Conservation (phyloP, 1,140 invertebrate genomes). For the Penaeus japonicus region DNA sequence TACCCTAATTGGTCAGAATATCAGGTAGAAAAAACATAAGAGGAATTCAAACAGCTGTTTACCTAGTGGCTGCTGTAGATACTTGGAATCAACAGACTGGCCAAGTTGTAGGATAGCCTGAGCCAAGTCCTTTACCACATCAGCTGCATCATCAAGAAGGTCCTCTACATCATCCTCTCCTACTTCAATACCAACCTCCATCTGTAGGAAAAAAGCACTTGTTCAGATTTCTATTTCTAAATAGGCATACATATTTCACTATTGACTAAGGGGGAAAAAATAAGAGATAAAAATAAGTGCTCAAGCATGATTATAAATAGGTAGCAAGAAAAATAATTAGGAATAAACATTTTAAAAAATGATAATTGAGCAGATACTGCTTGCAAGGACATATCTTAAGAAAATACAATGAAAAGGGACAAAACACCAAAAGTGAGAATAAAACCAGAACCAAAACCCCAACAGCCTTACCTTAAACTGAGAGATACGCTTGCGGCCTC, state of each 20-base stretch:
- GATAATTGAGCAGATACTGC: neutral
- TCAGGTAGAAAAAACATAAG: neutral
- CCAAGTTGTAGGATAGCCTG: conserved; percentile 85
- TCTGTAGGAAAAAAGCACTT: neutral
- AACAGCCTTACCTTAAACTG: conserved; percentile 42
- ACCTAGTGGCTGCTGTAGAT: conserved; percentile 82
- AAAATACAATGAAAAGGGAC: neutral
- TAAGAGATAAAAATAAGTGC: neutral
- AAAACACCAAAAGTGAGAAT: neutral
- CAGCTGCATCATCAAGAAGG: conserved; percentile 16
- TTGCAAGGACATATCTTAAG: neutral
- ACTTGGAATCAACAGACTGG: conserved; percentile 81
- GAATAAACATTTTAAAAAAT: too few relatives aligned
- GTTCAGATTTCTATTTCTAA: neutral
- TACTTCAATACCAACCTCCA: neutral
- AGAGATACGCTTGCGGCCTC: conserved; percentile 61
- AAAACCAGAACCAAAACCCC: neutral
- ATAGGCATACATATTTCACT: neutral
- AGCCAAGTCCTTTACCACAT: conserved; percentile 73
- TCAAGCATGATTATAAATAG: neutral
- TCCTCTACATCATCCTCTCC: conserved; percentile 33
- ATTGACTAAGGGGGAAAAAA: neutral
- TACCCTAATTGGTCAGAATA: too few relatives aligned
- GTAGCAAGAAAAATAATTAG: too few relatives aligned
- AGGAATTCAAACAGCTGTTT: neutral